Base-by-base conservation (phyloP, 2,888 invertebrate genomes). In the Caenorhabditis sp. region DNA sequence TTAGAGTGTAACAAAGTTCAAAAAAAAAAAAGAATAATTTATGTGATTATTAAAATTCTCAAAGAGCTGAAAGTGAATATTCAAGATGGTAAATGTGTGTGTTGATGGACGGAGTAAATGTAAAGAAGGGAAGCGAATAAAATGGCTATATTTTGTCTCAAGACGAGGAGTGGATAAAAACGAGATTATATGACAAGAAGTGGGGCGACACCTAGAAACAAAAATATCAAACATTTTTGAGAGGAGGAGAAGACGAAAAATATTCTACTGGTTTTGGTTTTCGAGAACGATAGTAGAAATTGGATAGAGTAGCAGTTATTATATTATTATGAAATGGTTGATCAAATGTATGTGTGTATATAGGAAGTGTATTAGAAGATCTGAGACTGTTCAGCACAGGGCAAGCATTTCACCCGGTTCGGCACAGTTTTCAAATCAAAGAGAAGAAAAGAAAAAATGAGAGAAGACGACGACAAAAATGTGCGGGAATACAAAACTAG, bases 1-100 rank as follows among this genome's bases (percentile, higher is more conserved):
- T n/a, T n/a, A n/a, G n/a, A n/a, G n/a, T n/a, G n/a, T n/a, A n/a
- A n/a, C n/a, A n/a, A n/a, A n/a, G n/a, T n/a, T n/a, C n/a, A n/a
- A n/a, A n/a, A 31, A 31, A 4, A 31, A 69, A 31, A 31, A 31
- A 31, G 31, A 31, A 31, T 31, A 31, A 31, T 31, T 31, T 31
- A 31, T 31, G 31, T 31, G 31, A 31, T 31, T 31, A 31, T 31
- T 31, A 31, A 4, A 31, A 6, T 71, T 67, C 63, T 72, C 72
- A 72, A 54, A 72, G 72, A 72, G 72, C 72, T 58, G 62, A 67
- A 72, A 72, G 72, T 58, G 72, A 67, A 62, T 31, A 64, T 64
- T 63, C 59, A 64, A 62, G 61, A 58, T 67, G 60, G 71, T 62
- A 60, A 58, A 65, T n/a, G 10, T 31, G 31, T 54, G 50, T 62